Base-by-base conservation (phyloP, 2,797 vertebrate species). In the Pristis pectinata region DNA sequence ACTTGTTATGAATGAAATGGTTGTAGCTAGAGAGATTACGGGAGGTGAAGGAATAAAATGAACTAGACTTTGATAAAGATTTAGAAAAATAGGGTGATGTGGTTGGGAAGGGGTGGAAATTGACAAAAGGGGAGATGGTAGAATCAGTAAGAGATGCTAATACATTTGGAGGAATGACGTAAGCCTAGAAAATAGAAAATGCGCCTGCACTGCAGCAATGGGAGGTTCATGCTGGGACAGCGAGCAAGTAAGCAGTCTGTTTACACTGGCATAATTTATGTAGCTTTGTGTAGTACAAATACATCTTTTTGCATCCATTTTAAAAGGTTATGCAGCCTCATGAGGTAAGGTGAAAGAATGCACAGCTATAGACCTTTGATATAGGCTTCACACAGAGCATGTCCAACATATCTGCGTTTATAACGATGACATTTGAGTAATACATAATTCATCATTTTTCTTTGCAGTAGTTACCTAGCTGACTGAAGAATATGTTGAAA, bases 371-470 rank as follows among this genome's bases (percentile, higher is more conserved):
- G 59, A 37, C 93, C 95, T 96, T 95, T 95, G 94, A 44, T 94
- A 79, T 19, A 1, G 3, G 95, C 95, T 95, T 95, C 95, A 95
- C 0, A 0, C 72, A 56, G 94, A 0, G 67, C 94, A 94, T n/a
- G n/a, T 94, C 95, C 83, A 91, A 9, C 94, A 17, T 93, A 95
- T 41, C 80, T 95, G 53, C 95, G 67, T 77, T 94, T 59, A 95
- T 95, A 95, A 95, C 96, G 94, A 10, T 53, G 72, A 5, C 95
- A 59, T 95, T 95, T 89, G 59, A 95, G 93, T 95, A 95, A 96
- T 96, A 95, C 95, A 64, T 96, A 95, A 97, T 96, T 96, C 95
- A 95, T 95, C 92, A 34, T 53, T 70, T 94, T 87, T 95, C 95
- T 94, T 95, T 13, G 0, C 94, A 8, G 49, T 56, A 85, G 95